Base-by-base conservation (phyloP, 2,797 vertebrate species). In the Anas capensis region DNA sequence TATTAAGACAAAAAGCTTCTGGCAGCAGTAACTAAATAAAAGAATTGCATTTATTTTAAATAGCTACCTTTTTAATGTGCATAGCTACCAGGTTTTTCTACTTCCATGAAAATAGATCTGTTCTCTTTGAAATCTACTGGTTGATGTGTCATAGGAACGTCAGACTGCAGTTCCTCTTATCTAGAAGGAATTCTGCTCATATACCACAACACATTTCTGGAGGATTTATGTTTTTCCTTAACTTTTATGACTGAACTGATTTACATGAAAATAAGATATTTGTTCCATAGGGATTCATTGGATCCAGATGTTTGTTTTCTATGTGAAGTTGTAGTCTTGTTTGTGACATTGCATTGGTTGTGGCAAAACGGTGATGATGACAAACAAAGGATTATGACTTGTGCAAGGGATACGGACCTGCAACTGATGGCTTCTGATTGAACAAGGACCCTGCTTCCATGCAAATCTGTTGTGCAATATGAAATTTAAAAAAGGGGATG, bases 181-280 rank as follows among this genome's bases (percentile, higher is more conserved):
- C 86, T 66, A 15, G 16, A 72, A 89, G 86, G 84, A 84, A 54
- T 90, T 80, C 76, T 95, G 58, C 40, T 88, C 53, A 26, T 90
- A 58, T 65, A 62, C 71, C 72, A 48, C 31, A 27, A 8, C 11
- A 40, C 4, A n/a, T 92, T 95, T 94, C 40, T 2, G 2, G 72
- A 85, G 38, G 53, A 56, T 92, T 88, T 81, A 79, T 90, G 10
- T 24, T 80, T 72, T 91, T 40, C 49, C 58, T 93, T 91, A 72
- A 88, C 95, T 97, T 96, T 96, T 92, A 93, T 96, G 91, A 93
- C 60, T 75, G 66, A 40, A 27, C 31, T 56, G 53, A 92, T 97
- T 92, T 96, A 70, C 93, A 95, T 94, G 92, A 86, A 79, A 49
- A 49, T 24, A 49, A 49, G 53, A 5, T 80, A 64, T 93, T 61